Evolutionary conservation across 2,797 vertebrate genomes (phyloP), one percentile per base, ranked within the genome.

Genomic region (Rousettus madagascariensis): DNA sequence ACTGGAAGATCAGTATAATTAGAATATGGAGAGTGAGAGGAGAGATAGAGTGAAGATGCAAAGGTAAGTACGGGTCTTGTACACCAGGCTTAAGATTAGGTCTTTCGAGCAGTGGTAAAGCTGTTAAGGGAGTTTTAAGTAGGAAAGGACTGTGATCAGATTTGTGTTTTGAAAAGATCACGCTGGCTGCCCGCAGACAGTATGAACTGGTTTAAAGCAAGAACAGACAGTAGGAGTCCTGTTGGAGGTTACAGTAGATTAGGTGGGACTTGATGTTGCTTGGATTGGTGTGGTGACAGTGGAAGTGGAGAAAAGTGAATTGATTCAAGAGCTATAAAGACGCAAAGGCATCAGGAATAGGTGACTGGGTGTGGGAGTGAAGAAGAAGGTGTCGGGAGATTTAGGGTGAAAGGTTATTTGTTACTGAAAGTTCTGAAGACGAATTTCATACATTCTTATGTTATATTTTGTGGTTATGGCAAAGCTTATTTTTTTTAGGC

Each of bases 161-260:
- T 77, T 71, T 82, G 46, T 79, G 63, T 91, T 94, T 94, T 90
- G 82, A 71, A 90, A 71, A 87, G 55, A 36, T 33, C 33, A 36
- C 5, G 63, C 8, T 69, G 36, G 19, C 9, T 74, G 8, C 55
- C 57, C 83, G n/a, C 8, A 38, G 93, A 41, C 74, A 75, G 57
- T 41, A 30, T 8, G 24, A 38, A 41, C 22, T 66, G 80, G 38
- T 85, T 61, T 94, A 38, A 12, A 79, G 55, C 75, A 65, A 61
- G n/a, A 95, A 41, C n/a, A 91, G 69, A 28, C 53, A 57, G 22
- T 61, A 75, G 28, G 55, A 78, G 15, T 71, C 61, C 46, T 90
- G 1, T 53, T 71, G 26, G 79, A 86, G 5, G 33, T 90, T 71
- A 2, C 33, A 17, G 33, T 57, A 88, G 55, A 74, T 90, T 0